These are phyloP conservation scores for Oreochromis mossambicus DNA, from an alignment of 2,797 vertebrate species.

Conservation along the genomic window DNA sequence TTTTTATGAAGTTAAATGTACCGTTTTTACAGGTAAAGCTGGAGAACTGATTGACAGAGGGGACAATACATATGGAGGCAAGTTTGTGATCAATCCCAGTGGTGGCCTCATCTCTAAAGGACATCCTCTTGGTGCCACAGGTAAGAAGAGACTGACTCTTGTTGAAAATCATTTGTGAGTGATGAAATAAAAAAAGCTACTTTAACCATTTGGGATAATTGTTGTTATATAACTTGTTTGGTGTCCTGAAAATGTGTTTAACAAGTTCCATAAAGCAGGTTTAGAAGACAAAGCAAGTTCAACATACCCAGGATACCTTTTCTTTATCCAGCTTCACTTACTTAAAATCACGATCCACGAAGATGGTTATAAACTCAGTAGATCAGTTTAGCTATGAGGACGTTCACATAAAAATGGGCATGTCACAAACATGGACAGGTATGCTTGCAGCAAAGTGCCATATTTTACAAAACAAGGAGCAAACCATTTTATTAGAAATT, in stretches of 20 bases:
- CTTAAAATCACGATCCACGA: background rate
- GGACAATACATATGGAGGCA: conserved; percentile 95
- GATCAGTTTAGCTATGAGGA: background rate
- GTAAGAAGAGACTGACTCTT: conserved; percentile 60
- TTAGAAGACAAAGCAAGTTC: background rate
- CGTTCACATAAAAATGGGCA: background rate
- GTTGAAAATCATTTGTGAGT: background rate
- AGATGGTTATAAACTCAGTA: background rate
- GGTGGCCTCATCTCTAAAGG: conserved; percentile 97
- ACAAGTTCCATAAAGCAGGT: background rate
- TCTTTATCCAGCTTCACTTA: background rate
- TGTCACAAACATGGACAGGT: background rate
- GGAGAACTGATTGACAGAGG: conserved; percentile 90
- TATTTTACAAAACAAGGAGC: background rate
- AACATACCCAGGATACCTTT: background rate
- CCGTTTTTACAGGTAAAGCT: conserved; percentile 78
- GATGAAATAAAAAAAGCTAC: background rate
- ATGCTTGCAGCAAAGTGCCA: background rate
- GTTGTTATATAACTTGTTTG: background rate
- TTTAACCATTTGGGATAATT: background rate
- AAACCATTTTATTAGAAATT: background rate
- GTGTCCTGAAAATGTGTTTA: background rate
- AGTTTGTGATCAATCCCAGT: conserved; percentile 96
- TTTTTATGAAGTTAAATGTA: background rate
- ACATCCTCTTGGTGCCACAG: conserved; percentile 96